Base-by-base conservation (phyloP, 2,113 vertebrate genomes). In the Upupa epops region DNA sequence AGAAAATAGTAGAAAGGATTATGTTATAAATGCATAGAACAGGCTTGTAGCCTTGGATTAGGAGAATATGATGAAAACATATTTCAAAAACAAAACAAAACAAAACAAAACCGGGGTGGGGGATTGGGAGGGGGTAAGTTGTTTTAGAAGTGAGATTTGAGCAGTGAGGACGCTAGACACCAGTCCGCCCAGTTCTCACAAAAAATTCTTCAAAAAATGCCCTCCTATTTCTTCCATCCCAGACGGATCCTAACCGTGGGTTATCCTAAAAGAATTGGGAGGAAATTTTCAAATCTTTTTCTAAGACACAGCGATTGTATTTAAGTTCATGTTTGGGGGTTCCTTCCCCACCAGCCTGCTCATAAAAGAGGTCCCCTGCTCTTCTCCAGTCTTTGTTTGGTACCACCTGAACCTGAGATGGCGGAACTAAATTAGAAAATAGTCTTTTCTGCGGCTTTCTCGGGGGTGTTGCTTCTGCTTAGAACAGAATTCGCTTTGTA, bases 1-100 rank as follows among this genome's bases (percentile, higher is more conserved):
- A 89, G 65, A 81, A 94, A 96, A 94, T 89, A 94, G 70, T 95
- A 89, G 80, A 74, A 91, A 74, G 84, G 93, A 95, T 95, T 94
- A 91, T 40, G 52, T 22, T 73, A 61, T 70, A 96, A 94, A 92
- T 94, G 89, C 93, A 34, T 51, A 70, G 42, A 74, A 54, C 74
- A 65, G 36, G 32, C 42, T 71, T 76, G 32, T 37, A 81, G 12
- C 20, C 68, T 75, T 52, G 64, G 15, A 34, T 80, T 69, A 83
- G 45, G 54, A n/a, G 37, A 48, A 46, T 52, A 34, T 64, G 60
- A 61, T 1, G 36, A 65, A 89, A 90, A 87, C 1, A 1, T 40
- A 29, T 59, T 92, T 92, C 46, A 66, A 95, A 36, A 65, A 77
- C n/a, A n/a, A n/a, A n/a, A n/a, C n/a, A n/a, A n/a, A n/a, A n/a